Conservation (phyloP, 1,140 invertebrate species). For the Plectrocnemia conspersa region DNA sequence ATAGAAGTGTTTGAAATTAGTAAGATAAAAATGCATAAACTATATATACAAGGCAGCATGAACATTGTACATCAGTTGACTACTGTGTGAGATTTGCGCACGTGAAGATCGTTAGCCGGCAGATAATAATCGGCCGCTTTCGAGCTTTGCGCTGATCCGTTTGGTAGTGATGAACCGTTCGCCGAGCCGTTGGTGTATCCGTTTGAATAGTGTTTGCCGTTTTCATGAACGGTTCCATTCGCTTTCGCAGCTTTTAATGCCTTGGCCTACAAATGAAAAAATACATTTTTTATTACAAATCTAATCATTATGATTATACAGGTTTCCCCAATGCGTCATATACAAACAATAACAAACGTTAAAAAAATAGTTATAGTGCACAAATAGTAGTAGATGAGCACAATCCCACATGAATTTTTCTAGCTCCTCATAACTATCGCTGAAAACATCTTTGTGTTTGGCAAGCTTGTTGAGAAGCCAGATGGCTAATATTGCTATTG, state of each 20-base stretch:
- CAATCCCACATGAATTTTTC: too few species aligned
- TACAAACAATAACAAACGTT: too few species aligned
- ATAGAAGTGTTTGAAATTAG: conserved; percentile 33
- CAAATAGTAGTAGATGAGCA: too few species aligned
- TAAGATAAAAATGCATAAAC: conserved; percentile 17
- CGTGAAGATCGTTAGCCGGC: conserved; percentile 26
- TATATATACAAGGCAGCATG: conserved; percentile 18
- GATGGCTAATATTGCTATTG: too few species aligned
- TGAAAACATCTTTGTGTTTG: too few species aligned
- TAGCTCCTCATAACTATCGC: too few species aligned
- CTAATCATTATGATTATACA: neutral
- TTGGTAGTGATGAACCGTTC: conserved; percentile 38
- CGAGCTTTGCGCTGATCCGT: conserved; percentile 20
- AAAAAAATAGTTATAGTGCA: too few species aligned
- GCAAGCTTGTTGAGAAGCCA: too few species aligned
- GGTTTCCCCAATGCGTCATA: too few species aligned
- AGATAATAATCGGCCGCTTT: conserved; percentile 33
- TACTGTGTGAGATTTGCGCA: conserved; percentile 29
- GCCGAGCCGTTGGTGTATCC: conserved; percentile 39
- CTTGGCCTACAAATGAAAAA: conserved; percentile 38
- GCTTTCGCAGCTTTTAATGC: conserved; percentile 37
- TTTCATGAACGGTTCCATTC: conserved; percentile 40
- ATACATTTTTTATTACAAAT: too few species aligned
- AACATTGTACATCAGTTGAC: conserved; percentile 31
- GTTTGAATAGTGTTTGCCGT: conserved; percentile 45